Evolutionary conservation across 2,113 vertebrate species (phyloP).

Genomic region (Ochotona princeps): DNA sequence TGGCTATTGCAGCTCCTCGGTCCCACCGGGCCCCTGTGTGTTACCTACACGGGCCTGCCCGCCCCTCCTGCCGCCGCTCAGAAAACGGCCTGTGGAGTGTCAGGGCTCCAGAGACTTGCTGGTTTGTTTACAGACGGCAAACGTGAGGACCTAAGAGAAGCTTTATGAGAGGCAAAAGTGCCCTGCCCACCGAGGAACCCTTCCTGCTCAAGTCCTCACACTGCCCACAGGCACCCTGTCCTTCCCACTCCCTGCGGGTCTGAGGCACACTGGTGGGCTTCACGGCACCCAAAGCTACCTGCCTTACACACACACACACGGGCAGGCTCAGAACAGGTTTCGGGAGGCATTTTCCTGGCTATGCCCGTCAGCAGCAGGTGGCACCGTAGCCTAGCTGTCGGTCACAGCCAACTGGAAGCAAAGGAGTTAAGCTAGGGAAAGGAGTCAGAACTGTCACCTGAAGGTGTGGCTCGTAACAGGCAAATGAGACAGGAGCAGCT

Average conservation of each 20-base stretch:
- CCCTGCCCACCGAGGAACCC: neutral
- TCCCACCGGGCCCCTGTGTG: neutral
- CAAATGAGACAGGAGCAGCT: neutral
- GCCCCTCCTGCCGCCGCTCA: neutral
- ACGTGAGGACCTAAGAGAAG: neutral
- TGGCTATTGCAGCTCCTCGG: neutral
- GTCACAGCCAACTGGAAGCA: neutral
- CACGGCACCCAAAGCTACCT: too few species aligned
- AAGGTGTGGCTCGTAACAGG: neutral
- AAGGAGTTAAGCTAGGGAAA: neutral
- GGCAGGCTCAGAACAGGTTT: too few species aligned
- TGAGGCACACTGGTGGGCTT: too few species aligned
- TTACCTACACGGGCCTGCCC: neutral
- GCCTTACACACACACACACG: too few species aligned
- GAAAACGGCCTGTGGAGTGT: neutral
- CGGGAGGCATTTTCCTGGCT: neutral
- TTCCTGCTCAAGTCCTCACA: accelerated
- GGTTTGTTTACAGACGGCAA: neutral
- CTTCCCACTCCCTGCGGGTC: neutral
- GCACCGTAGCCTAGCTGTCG: neutral
- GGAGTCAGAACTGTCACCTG: neutral
- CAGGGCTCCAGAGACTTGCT: neutral
- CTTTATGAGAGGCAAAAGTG: neutral
- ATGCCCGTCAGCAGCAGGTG: neutral
- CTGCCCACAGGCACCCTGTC: neutral